Evolutionary conservation across 2,113 vertebrate species (phyloP), one percentile per base, ranked within the genome.

Genomic region (Cryptotis parvus): DNA sequence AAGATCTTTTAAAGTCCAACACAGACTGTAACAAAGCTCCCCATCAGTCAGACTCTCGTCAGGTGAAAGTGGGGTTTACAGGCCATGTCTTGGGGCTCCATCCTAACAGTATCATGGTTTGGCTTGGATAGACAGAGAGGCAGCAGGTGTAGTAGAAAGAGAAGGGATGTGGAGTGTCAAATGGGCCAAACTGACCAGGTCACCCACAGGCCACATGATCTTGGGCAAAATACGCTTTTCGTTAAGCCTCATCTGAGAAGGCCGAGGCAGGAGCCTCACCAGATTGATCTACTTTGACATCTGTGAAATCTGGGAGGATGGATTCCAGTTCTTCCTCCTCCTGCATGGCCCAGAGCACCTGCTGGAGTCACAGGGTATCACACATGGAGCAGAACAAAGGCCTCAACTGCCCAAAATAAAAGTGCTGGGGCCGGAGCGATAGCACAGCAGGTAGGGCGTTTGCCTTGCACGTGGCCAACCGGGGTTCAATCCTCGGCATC

Each of bases 341-440:
- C 27, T 9, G 1, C 7, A 65, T 74, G 35, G 5, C 9, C 26
- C 72, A 73, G 61, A 43, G 75, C 20, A 27, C 15, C 43, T 37
- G 33, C 49, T 69, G 10, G 37, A 58, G 31, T 0, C 6, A 18
- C 15, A 6, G 31, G 49, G 2, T 3, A 8, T 4, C 35, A 29
- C 55, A 45, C 80, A 22, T 26, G 11, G n/a, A 4, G 4, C 75
- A 8, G 61, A 39, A n/a, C 15, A 0, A 6, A 1, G 24, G 69
- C 45, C 55, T 0, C 45, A 66, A 83, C 72, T 31, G 27, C 52
- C 75, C 74, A 61, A 77, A 63, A 61, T 52, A 43, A 55, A 85
- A 31, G 33, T 0, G 6, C 55, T 12, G 43, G 29, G 9, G 3
- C 9, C 20, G n/a, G n/a, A n/a, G n/a, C n/a, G n/a, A n/a, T n/a